phyloP scores from a whole-genome alignment of 2,113 vertebrate genomes.

The Pseudorasbora parva region DNA sequence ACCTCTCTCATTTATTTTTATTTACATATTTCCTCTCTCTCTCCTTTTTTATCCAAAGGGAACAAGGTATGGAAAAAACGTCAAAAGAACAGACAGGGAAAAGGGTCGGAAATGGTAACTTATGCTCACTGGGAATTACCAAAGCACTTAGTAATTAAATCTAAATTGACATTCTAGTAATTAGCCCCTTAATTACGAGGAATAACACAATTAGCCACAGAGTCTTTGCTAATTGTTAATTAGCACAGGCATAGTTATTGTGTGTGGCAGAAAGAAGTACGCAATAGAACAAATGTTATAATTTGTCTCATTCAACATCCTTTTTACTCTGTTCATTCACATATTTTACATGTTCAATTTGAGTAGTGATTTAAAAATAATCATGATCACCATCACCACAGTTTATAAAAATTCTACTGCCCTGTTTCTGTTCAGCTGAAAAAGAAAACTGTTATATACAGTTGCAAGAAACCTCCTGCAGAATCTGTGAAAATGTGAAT shows the following conservation, averaged over 20 bases:
- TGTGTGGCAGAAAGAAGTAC: slow-evolving; percentile 77
- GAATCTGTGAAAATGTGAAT: too few relatives aligned
- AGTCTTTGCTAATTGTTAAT: slow-evolving; percentile 87
- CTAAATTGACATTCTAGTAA: slow-evolving; percentile 87
- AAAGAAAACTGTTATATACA: too few relatives aligned
- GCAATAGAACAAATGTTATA: slow-evolving; percentile 82
- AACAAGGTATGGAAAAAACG: slow-evolving; percentile 63
- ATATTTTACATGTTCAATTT: slow-evolving; percentile 33
- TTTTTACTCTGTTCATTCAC: slow-evolving; percentile 57
- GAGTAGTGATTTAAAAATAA: slow-evolving; percentile 72
- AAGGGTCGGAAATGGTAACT: slow-evolving; percentile 64
- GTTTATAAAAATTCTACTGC: not conserved
- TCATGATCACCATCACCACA: slow-evolving; percentile 64
- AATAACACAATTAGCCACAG: slow-evolving; percentile 86
- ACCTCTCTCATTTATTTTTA: slow-evolving; percentile 74
- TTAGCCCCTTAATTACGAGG: slow-evolving; percentile 86
- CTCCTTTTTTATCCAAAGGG: slow-evolving; percentile 49
- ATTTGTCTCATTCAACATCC: slow-evolving; percentile 77
- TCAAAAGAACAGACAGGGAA: slow-evolving; percentile 60
- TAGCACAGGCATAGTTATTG: slow-evolving; percentile 85
- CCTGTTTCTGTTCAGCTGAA: not conserved
- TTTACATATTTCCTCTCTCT: slow-evolving; percentile 66
- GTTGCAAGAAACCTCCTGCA: too few relatives aligned
- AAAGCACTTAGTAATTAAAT: slow-evolving; percentile 87
- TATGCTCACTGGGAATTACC: slow-evolving; percentile 84